Conservation (phyloP, 2,797 vertebrate genomes). For the Myotis daubentonii region DNA sequence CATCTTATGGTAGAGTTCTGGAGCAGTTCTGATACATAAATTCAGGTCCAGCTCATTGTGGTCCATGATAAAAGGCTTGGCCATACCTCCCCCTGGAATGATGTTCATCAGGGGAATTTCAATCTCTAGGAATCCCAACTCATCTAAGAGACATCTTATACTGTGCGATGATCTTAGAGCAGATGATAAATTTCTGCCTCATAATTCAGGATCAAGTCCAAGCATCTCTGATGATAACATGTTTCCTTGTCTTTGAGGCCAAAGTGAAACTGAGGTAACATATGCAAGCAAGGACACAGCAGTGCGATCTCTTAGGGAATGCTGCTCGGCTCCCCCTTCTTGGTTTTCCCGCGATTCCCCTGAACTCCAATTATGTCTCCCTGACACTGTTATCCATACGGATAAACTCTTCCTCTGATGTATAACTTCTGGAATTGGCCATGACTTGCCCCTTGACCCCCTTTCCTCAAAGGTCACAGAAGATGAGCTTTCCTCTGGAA, state of each 20-base stretch:
- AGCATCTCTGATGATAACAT: not conserved
- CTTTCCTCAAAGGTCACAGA: not conserved
- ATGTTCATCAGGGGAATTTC: not conserved
- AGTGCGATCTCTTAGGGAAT: not conserved
- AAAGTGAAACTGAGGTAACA: not conserved
- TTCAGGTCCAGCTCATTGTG: not conserved
- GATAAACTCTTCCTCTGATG: not conserved
- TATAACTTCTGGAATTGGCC: not conserved
- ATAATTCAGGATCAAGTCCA: not conserved
- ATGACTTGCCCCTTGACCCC: not conserved
- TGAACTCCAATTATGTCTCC: not conserved
- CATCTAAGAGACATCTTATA: not conserved
- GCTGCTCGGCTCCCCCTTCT: not conserved
- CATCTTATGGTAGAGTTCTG: not conserved
- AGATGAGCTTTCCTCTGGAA: not conserved
- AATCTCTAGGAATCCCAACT: not conserved
- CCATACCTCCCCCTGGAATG: not conserved
- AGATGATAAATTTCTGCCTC: not conserved
- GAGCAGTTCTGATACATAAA: not conserved
- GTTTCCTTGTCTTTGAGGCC: not conserved
- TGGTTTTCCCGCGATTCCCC: not conserved
- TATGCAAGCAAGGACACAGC: not conserved
- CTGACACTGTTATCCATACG: not conserved
- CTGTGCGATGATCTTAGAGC: not conserved
- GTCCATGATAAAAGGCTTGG: not conserved